Evolutionary conservation across 2,113 vertebrate species (phyloP), one percentile per base, ranked within the genome.

Genomic region (Anolis carolinensis): DNA sequence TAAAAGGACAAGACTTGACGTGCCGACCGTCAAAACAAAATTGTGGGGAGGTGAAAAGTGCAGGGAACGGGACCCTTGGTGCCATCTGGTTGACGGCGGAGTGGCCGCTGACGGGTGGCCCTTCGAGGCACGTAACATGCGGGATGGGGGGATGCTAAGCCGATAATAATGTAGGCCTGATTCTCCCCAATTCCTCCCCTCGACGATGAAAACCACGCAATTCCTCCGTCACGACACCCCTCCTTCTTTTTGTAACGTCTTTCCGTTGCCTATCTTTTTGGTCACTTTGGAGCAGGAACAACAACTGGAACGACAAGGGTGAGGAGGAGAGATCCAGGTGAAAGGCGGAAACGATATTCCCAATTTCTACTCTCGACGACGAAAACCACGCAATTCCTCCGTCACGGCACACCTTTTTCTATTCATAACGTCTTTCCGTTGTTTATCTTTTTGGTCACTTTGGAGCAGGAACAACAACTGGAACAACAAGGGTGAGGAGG

Each of bases 71-170:
- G 75, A 32, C 8, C 11, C 34, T 3, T 32, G 78, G 30, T 30
- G 4, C 13, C 30, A 1, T 50, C 14, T 27, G 62, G 39, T 65
- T 32, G 39, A 50, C 18, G 44, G 13, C 11, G 6, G 27, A 32
- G 44, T 34, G 18, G 16, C 16, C 16, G 65, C 7, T 34, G 55
- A 55, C 34, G 5, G 55, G 34, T 6, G 1, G 11, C 39, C 59
- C 68, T 30, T 7, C 14, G 30, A 59, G 27, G n/a, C 14, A 68
- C 32, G n/a, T n/a, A n/a, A n/a, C n/a, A n/a, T n/a, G n/a, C 1
- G 30, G 30, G 50, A 7, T 4, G 11, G 3, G 50, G 87, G 87
- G 16, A 88, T 72, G 91, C 89, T 94, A 91, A 93, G 91, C 90
- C 67, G 83, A 90, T 91, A 88, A 90, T 6, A 78, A 89, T 23